phyloP scores from a whole-genome alignment of 2,797 vertebrate genomes.

The Melanotaenia trifasciata region DNA sequence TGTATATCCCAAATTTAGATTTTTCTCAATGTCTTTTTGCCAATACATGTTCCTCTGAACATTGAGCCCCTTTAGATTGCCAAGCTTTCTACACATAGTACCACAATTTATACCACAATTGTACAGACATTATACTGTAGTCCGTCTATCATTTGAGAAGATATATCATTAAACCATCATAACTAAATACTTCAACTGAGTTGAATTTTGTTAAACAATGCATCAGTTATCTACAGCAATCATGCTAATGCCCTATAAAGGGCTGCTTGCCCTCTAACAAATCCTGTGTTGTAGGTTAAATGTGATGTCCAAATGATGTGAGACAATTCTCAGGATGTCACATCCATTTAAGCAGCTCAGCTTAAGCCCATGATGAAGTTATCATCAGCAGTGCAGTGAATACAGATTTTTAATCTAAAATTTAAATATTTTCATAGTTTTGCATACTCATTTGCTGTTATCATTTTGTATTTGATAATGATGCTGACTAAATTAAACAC shows the following conservation, averaged over 20 bases:
- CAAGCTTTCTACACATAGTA: background rate
- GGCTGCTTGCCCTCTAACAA: constrained; percentile 44
- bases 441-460: background rate
- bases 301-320: constrained; percentile 65
- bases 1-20: background rate
- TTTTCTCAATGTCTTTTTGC: background rate
- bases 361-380: constrained; percentile 38
- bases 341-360: constrained; percentile 52
- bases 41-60: background rate
- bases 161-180: background rate
- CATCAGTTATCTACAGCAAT: constrained; percentile 40
- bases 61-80: background rate
- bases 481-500: constrained; percentile 11
- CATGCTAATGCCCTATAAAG: constrained; percentile 46
- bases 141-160: background rate
- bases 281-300: constrained; percentile 62
- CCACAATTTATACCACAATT: background rate
- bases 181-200: constrained; percentile 17
- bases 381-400: constrained; percentile 32
- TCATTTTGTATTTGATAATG: background rate
- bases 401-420: background rate
- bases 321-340: constrained; percentile 51
- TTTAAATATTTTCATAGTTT: background rate
- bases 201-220: constrained; percentile 31
- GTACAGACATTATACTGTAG: background rate